Conservation (phyloP, 2,888 invertebrate species). For the Hydriomena furcata region DNA sequence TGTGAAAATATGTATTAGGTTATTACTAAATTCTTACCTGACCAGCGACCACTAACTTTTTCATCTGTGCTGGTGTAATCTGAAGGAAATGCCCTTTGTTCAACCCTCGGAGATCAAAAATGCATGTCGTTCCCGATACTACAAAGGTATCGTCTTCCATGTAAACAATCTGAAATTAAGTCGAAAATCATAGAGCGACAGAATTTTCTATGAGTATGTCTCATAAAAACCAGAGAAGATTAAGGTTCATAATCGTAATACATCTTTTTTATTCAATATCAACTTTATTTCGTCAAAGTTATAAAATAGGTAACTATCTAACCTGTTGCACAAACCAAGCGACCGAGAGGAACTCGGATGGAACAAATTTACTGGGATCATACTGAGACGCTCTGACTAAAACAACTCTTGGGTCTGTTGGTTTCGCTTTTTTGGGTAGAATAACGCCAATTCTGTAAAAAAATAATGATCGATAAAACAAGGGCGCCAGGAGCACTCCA, state of each 20-base stretch:
- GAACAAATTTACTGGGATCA: slow-evolving; percentile 57
- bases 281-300: too few species aligned
- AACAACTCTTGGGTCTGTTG: slow-evolving; percentile 69
- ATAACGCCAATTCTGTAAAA: slow-evolving; percentile 45
- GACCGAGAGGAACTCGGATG: slow-evolving; percentile 48
- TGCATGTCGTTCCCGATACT: slow-evolving; percentile 61
- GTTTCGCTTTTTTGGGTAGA: slow-evolving; percentile 47
- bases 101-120: slow-evolving; percentile 75
- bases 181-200: too few species aligned
- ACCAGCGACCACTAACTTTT: slow-evolving; percentile 59
- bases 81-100: slow-evolving; percentile 69
- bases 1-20: too few species aligned
- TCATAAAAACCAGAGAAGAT: too few species aligned
- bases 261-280: too few species aligned
- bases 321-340: slow-evolving; percentile 47
- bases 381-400: slow-evolving; percentile 76
- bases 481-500: too few species aligned
- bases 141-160: slow-evolving; percentile 78
- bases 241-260: too few species aligned
- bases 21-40: slow-evolving; percentile 44
- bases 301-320: not conserved
- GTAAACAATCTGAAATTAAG: slow-evolving; percentile 54
- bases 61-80: slow-evolving; percentile 68
- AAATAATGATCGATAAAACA: too few species aligned
- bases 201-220: too few species aligned